Conservation (phyloP, 2,888 invertebrate genomes). For the Nowickia ferox region DNA sequence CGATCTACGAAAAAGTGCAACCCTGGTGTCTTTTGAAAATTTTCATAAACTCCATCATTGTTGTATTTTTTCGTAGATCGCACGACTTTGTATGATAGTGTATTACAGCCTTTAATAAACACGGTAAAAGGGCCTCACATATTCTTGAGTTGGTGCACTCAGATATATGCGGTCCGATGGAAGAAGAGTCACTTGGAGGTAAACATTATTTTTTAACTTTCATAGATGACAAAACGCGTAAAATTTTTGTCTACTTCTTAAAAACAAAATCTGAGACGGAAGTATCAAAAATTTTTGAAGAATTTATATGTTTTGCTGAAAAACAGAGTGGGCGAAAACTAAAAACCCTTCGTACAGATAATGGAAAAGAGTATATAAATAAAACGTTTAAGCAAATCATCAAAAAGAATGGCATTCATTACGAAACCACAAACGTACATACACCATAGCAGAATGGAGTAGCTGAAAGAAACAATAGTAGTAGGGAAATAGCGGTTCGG, state of each 20-base stretch:
- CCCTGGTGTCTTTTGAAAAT: too few relatives aligned
- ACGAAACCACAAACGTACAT: conserved; percentile 20
- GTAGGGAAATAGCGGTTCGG: too few relatives aligned
- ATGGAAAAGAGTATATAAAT: conserved; percentile 32
- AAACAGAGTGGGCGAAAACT: conserved; percentile 64
- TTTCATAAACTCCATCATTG: too few relatives aligned
- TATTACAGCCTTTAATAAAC: conserved; percentile 72
- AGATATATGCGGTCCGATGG: conserved; percentile 81
- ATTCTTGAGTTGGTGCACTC: conserved; percentile 78
- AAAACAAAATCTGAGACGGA: conserved; percentile 63
- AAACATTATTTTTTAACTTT: conserved; percentile 42
- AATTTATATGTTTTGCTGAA: conserved; percentile 65
- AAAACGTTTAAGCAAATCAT: conserved; percentile 32
- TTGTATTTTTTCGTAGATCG: too few relatives aligned
- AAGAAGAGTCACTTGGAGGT: conserved; percentile 74
- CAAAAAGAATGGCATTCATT: conserved; percentile 11
- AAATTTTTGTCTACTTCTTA: conserved; percentile 42
- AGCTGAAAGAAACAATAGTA: conserved; percentile 55
- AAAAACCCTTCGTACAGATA: conserved; percentile 45
- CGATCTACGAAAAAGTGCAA: too few relatives aligned
- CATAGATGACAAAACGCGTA: conserved; percentile 51
- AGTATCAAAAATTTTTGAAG: conserved; percentile 55
- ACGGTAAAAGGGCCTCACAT: conserved; percentile 66
- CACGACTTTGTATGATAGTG: too few relatives aligned
- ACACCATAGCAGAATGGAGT: conserved; percentile 61